Evolutionary conservation across 2,113 vertebrate species (phyloP).

Genomic region (Chrysemys picta): DNA sequence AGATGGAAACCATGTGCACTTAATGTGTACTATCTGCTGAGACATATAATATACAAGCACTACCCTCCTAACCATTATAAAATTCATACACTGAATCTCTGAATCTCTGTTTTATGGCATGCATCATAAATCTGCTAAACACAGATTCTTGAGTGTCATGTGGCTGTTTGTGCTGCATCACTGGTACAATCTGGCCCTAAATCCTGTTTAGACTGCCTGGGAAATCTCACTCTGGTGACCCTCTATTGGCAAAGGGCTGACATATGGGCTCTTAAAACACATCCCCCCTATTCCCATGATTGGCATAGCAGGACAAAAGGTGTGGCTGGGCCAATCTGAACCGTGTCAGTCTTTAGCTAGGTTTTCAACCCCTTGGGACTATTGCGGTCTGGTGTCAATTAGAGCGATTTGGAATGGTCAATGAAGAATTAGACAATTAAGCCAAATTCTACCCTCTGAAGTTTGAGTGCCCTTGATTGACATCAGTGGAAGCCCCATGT

Average conservation of each 20-base stretch:
- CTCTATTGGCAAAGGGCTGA: rapidly evolving
- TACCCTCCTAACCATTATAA: neutral
- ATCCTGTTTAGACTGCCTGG: neutral
- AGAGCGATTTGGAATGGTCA: neutral
- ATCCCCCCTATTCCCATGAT: rapidly evolving
- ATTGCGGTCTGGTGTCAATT: rapidly evolving
- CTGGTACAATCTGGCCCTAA: rapidly evolving
- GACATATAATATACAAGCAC: neutral
- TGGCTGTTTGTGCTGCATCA: rapidly evolving
- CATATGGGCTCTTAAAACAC: rapidly evolving
- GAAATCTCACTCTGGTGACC: rapidly evolving
- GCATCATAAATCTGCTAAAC: neutral
- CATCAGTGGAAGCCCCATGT: neutral
- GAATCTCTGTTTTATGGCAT: no score
- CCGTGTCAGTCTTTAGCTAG: rapidly evolving
- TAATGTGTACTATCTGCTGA: neutral
- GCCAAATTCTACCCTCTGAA: neutral
- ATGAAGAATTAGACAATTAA: neutral
- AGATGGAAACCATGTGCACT: neutral
- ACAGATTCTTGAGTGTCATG: rapidly evolving
- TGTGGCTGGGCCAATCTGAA: rapidly evolving
- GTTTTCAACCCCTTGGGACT: neutral
- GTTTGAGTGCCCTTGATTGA: neutral
- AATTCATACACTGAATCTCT: neutral
- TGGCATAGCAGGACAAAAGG: neutral